Conservation (phyloP, 2,888 invertebrate genomes). For the Carterocephalus palaemon region DNA sequence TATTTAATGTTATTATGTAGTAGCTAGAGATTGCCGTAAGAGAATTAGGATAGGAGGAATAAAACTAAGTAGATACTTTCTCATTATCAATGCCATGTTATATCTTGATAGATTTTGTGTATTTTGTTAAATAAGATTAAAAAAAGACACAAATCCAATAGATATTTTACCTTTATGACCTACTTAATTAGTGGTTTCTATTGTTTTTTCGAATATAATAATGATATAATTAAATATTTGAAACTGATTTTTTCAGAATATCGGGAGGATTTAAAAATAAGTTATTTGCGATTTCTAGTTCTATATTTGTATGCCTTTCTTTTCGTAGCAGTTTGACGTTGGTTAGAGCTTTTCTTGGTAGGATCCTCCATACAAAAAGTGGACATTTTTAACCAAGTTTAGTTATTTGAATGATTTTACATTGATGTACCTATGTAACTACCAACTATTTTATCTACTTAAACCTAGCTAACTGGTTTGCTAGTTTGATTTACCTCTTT, state of each 20-base stretch:
- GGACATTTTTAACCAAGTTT: not conserved
- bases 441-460: not conserved
- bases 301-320: not conserved
- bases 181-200: not conserved
- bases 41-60: too few relatives aligned
- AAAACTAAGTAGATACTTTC: too few relatives aligned
- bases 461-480: not conserved
- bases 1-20: too few relatives aligned
- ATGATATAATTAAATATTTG: slow-evolving; percentile 1
- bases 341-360: not conserved
- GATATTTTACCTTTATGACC: not conserved
- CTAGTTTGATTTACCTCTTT: not conserved
- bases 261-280: not conserved
- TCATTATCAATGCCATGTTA: too few relatives aligned
- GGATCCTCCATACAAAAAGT: not conserved
- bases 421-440: too few relatives aligned
- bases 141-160: not conserved
- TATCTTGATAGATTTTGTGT: not conserved
- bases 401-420: not conserved
- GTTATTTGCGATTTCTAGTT: not conserved
- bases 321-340: not conserved
- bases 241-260: not conserved
- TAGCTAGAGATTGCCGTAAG: too few relatives aligned
- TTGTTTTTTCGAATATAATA: too few relatives aligned
- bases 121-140: not conserved